Evolutionary conservation across 2,888 invertebrate species (phyloP).

Genomic region (Caenorhabditis doughertyi): DNA sequence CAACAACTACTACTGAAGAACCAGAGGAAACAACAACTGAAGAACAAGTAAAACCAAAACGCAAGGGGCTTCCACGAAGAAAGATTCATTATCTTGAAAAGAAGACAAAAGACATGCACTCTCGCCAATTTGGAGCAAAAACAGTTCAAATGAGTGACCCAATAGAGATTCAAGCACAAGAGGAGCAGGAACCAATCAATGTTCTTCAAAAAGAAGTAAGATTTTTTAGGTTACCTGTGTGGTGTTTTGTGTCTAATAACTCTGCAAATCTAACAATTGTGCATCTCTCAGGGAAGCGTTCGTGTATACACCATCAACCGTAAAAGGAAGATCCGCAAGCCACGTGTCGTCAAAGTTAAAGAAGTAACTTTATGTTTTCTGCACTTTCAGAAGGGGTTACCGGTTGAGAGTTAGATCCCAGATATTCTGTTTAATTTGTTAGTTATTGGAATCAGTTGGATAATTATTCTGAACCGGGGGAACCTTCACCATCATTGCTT

Average conservation of each 20-base stretch:
- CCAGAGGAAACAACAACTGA: conserved; percentile 28
- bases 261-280: conserved; percentile 26
- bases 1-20: conserved; percentile 37
- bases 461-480: conserved; percentile 20
- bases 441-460: background rate
- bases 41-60: conserved; percentile 39
- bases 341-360: conserved; percentile 53
- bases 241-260: conserved; percentile 4
- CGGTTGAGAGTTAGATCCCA: background rate
- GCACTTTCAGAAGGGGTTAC: background rate
- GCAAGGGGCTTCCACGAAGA: conserved; percentile 46
- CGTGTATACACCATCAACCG: conserved; percentile 61
- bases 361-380: conserved; percentile 41
- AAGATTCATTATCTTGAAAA: conserved; percentile 57
- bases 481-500: no score
- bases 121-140: conserved; percentile 61
- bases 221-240: background rate
- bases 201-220: conserved; percentile 59
- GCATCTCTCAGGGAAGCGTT: conserved; percentile 50
- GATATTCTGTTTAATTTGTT: background rate
- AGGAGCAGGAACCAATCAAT: conserved; percentile 50
- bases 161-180: conserved; percentile 58
- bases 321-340: conserved; percentile 49
- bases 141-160: conserved; percentile 63
- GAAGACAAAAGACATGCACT: conserved; percentile 59